These are phyloP conservation scores for Tethea ocularis DNA, from an alignment of 2,888 invertebrate genomes.

Conservation along the genomic window DNA sequence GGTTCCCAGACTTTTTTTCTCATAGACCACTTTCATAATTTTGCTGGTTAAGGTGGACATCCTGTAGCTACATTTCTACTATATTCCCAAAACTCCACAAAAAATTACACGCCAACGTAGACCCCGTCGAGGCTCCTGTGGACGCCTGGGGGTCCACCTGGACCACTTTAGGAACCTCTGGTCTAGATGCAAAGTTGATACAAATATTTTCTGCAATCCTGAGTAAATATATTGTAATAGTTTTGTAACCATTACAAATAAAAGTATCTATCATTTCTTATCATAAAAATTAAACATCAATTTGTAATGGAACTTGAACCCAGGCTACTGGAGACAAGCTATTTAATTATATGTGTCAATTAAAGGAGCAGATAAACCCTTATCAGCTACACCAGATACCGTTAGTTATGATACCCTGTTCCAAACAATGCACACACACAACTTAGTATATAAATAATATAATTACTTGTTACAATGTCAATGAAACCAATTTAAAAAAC, in stretches of 20 bases:
- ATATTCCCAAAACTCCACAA: too few relatives aligned
- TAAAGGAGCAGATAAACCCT: not conserved
- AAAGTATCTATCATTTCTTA: slow-evolving; percentile 9
- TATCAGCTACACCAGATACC: not conserved
- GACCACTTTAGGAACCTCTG: too few relatives aligned
- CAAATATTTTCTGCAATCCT: too few relatives aligned
- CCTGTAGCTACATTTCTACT: too few relatives aligned
- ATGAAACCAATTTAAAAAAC: slow-evolving; percentile 26
- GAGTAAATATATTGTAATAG: too few relatives aligned
- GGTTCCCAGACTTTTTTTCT: too few relatives aligned
- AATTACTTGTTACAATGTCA: slow-evolving; percentile 27
- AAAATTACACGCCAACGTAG: too few relatives aligned
- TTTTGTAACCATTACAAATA: not conserved
- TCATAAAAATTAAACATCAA: slow-evolving; percentile 13
- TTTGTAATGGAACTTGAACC: not conserved
- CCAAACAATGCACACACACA: not conserved
- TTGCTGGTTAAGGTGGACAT: too few relatives aligned
- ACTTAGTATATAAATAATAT: slow-evolving; percentile 17
- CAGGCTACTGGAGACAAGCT: not conserved
- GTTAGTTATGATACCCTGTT: not conserved
- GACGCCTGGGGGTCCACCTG: too few relatives aligned
- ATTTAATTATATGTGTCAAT: not conserved
- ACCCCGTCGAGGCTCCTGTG: too few relatives aligned
- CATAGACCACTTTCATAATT: too few relatives aligned
- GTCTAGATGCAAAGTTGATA: too few relatives aligned